Conservation (phyloP, 2,113 vertebrate species). For the Sceloporus undulatus region DNA sequence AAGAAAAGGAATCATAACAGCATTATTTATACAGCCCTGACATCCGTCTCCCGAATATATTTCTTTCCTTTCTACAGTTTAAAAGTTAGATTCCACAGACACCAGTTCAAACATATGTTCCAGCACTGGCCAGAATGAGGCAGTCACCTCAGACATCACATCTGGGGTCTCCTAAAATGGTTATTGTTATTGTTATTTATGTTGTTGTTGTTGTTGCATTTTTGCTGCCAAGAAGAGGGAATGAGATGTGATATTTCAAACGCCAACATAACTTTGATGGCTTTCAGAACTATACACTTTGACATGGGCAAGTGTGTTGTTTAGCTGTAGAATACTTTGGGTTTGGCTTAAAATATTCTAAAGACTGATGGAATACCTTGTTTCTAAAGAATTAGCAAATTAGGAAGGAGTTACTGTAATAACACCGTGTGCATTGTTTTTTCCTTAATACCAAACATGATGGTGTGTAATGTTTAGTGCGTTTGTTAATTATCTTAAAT, state of each 20-base stretch:
- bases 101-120: background rate
- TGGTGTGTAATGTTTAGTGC: background rate
- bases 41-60: background rate
- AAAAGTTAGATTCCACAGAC: background rate
- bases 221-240: background rate
- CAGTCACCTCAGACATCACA: too few relatives aligned
- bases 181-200: too few relatives aligned
- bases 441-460: background rate
- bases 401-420: background rate
- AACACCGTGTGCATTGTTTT: constrained; percentile 27
- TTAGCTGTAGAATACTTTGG: too few relatives aligned
- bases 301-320: too few relatives aligned
- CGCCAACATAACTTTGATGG: too few relatives aligned
- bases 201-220: background rate
- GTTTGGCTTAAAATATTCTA: background rate
- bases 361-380: background rate
- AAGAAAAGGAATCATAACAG: background rate
- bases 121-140: background rate
- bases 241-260: too few relatives aligned
- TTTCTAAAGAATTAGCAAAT: constrained; percentile 20
- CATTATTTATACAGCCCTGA: background rate
- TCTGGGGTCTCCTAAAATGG: background rate
- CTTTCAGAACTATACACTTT: too few relatives aligned
- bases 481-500: constrained; percentile 32
- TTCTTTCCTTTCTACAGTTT: background rate